These are phyloP conservation scores for Hypena proboscidalis DNA, from an alignment of 2,888 invertebrate genomes.

Conservation along the genomic window DNA sequence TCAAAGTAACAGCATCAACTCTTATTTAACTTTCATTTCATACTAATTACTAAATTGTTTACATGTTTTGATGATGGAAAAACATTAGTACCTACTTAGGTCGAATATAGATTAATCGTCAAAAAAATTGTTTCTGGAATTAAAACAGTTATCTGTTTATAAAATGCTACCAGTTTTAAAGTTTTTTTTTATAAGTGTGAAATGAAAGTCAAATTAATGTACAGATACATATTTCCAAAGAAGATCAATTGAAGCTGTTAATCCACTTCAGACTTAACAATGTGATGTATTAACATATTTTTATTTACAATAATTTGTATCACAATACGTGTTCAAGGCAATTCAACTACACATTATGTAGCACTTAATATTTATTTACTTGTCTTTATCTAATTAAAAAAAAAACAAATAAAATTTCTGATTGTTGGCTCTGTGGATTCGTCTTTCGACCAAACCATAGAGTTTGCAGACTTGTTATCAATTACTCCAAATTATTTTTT, in stretches of 20 bases:
- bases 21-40: slow-evolving; percentile 18
- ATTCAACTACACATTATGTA: slow-evolving; percentile 32
- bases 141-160: too few species aligned
- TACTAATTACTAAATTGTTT: not conserved
- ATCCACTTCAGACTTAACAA: slow-evolving; percentile 31
- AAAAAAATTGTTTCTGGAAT: not conserved
- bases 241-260: slow-evolving; percentile 4
- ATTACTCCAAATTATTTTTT: too few species aligned
- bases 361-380: not conserved
- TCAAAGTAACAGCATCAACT: slow-evolving; percentile 20
- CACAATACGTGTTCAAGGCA: slow-evolving; percentile 73
- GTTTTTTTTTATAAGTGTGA: too few species aligned
- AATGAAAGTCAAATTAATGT: slow-evolving; percentile 17
- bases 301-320: slow-evolving; percentile 66
- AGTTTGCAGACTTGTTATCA: too few species aligned
- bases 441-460: too few species aligned
- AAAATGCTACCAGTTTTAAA: too few species aligned
- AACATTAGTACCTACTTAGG: too few species aligned
- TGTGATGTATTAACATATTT: slow-evolving; percentile 37
- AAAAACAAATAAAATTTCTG: too few species aligned
- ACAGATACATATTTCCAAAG: slow-evolving; percentile 6
- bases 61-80: too few species aligned
- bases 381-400: not conserved
- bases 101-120: too few species aligned
- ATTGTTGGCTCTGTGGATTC: too few species aligned